Base-by-base conservation (phyloP, 2,888 invertebrate species). In the Phaedon cochleariae region DNA sequence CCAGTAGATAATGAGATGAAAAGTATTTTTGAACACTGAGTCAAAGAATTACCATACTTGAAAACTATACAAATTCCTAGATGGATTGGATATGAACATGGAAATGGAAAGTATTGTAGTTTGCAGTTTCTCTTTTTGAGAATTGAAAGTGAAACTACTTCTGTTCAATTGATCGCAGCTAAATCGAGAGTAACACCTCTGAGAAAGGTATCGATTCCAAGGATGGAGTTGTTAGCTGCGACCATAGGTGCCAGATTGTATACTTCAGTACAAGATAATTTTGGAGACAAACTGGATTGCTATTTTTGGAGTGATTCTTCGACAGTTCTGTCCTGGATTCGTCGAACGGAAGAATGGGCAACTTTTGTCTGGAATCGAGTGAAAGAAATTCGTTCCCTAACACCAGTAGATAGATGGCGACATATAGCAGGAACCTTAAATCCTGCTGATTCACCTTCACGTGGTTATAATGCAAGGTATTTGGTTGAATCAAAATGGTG, bases 391-490 rank as follows among this genome's bases (percentile, higher is more conserved):
- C 26, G 26, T 26, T 26, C 26, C 7, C 26, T 26, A 5, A 26
- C 26, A 26, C 26, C 26, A 3, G 26, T 26, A 26, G 26, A 26
- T 26, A 26, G 26, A 64, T 80, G 79, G 79, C 41, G 64, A n/a
- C 74, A 76, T 67, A 65, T 80, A 5, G 77, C 80, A 3, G 79
- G 79, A 6, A 20, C 20, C 2, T 9, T 68, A 4, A 81, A 80
- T 60, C 77, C 78, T 7, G 79, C 79, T 1, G 79, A 80, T 64
- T 59, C 77, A 7, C 77, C 77, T 2, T 79, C 77, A 1, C 51
- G 79, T 37, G 79, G 79, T 5, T 79, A 79, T 26, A 20, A 21
- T 18, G 6, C 65, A 59, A 54, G 68, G 51, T 59, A 74, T 15
- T 67, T 81, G 2, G 63, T n/a, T n/a, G n/a, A n/a, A n/a, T n/a